Evolutionary conservation across 2,888 invertebrate species (phyloP).

Genomic region (Ramazzottius varieornatus): DNA sequence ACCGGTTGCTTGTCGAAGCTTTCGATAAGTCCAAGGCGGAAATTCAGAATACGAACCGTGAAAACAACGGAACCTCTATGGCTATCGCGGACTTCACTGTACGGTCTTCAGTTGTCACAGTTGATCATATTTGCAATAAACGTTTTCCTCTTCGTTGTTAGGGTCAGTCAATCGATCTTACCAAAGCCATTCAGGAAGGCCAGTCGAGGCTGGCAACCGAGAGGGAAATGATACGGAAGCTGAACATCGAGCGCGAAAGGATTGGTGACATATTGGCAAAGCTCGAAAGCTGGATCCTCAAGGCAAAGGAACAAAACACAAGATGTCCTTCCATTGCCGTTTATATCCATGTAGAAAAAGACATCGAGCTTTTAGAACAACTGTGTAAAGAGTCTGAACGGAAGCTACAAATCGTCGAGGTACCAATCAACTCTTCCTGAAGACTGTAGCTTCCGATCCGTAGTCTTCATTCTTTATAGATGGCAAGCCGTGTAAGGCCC

Average conservation of each 20-base stretch:
- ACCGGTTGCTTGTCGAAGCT: not conserved
- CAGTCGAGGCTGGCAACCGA: not conserved
- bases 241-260: not conserved
- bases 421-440: too few species aligned
- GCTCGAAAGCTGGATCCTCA: not conserved
- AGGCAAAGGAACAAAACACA: not conserved
- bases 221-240: not conserved
- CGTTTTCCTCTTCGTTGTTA: too few species aligned
- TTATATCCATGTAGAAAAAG: not conserved
- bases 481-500: too few species aligned
- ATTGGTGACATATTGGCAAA: not conserved
- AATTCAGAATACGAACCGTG: not conserved
- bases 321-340: not conserved
- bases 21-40: not conserved
- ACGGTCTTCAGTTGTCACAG: too few species aligned
- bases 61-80: not conserved
- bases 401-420: not conserved
- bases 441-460: too few species aligned
- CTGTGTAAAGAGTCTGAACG: not conserved
- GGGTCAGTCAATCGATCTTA: not conserved
- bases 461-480: too few species aligned
- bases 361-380: not conserved
- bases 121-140: too few species aligned
- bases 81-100: not conserved
- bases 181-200: not conserved